phyloP scores from a whole-genome alignment of 2,888 invertebrate genomes.

The Ganaspis brasiliensis region DNA sequence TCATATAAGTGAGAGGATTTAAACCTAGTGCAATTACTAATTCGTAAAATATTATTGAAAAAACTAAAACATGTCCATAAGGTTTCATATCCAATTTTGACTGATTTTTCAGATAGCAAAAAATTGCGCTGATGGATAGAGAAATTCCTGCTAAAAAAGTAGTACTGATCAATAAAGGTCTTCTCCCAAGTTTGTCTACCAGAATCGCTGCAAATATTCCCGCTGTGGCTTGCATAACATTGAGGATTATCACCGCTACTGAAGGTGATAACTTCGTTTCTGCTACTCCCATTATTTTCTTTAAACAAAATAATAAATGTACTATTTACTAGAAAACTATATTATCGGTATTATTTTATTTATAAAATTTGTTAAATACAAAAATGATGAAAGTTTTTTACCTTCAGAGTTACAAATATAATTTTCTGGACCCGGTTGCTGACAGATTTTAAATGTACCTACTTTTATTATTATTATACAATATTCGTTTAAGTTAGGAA shows the following conservation, averaged over 20 bases:
- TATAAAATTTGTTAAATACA: too few species aligned
- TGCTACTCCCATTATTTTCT: constrained; percentile 82
- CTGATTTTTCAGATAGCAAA: constrained; percentile 83
- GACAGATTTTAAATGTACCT: too few species aligned
- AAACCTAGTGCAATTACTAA: constrained; percentile 84
- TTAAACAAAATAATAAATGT: not conserved
- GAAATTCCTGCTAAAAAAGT: constrained; percentile 83
- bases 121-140: constrained; percentile 82
- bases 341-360: too few species aligned
- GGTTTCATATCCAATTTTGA: constrained; percentile 80
- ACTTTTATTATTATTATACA: too few species aligned
- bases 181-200: constrained; percentile 83
- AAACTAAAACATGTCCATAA: constrained; percentile 82
- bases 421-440: too few species aligned
- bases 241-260: constrained; percentile 83
- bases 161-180: constrained; percentile 82
- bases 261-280: constrained; percentile 81
- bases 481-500: too few species aligned
- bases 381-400: too few species aligned
- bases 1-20: constrained; percentile 84
- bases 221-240: constrained; percentile 83
- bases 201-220: constrained; percentile 80
- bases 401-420: too few species aligned
- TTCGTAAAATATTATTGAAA: constrained; percentile 83
- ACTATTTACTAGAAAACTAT: not conserved